Percentiles rank a stretch among this genome's conserved stretches.
Conservation (phyloP, 1,140 invertebrate genomes). For the Argopecten irradians region DNA sequence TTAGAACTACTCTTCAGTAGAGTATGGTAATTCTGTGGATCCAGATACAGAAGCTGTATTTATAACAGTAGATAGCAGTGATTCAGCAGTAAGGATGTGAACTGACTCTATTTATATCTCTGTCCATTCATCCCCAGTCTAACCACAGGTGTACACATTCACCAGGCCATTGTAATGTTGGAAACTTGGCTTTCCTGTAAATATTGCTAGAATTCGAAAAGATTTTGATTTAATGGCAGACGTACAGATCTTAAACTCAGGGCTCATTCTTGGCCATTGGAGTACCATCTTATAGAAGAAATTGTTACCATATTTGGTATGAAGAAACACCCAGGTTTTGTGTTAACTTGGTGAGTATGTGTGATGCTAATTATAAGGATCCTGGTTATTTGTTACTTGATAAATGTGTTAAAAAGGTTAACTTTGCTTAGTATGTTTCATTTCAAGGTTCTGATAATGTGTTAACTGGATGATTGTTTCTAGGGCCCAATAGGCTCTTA, state of each 20-base stretch:
- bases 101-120: neutral
- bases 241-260: no score
- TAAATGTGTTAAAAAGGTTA: neutral
- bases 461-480: neutral
- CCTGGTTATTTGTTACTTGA: neutral
- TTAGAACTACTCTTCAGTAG: neutral
- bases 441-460: neutral
- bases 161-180: neutral
- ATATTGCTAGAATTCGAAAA: neutral
- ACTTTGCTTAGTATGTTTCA: no score
- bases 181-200: neutral
- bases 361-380: no score
- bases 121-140: slow-evolving; percentile 4
- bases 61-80: neutral
- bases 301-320: neutral
- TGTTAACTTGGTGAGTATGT: neutral
- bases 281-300: no score
- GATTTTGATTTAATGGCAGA: neutral
- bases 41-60: neutral
- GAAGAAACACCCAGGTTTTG: neutral
- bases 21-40: no score
- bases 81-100: neutral
- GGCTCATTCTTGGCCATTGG: no score
- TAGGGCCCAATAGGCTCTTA: neutral
- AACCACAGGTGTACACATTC: neutral